Evolutionary conservation across 2,888 invertebrate genomes (phyloP).

Genomic region (Axea sp.): DNA sequence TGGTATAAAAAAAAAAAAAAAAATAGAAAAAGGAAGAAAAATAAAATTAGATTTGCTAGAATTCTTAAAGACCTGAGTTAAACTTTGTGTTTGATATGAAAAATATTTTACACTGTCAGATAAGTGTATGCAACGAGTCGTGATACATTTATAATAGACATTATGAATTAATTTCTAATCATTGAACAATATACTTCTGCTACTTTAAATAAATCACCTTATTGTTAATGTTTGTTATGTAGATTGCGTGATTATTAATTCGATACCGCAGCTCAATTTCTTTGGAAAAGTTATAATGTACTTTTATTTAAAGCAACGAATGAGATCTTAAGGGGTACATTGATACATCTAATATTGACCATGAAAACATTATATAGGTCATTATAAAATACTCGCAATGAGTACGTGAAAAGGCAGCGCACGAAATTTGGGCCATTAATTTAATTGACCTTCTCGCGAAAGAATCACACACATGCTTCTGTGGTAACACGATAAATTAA

Average conservation of each 20-base stretch:
- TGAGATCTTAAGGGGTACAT: constrained; percentile 5
- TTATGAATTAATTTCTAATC: constrained; percentile 12
- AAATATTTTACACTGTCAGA: background rate
- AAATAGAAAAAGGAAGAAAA: no score
- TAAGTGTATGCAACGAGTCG: no score
- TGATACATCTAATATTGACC: background rate
- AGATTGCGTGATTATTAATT: constrained; percentile 14
- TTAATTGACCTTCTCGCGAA: constrained; percentile 15
- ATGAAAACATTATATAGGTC: constrained; percentile 4
- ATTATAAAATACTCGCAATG: no score
- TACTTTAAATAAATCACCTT: constrained; percentile 13
- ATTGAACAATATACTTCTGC: constrained; percentile 1
- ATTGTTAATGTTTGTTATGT: constrained; percentile 3
- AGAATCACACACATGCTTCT: background rate
- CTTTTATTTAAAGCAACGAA: background rate
- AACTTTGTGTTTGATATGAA: background rate
- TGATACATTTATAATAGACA: background rate
- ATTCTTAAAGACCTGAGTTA: no score
- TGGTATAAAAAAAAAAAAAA: no score
- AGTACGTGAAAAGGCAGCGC: background rate
- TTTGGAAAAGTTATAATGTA: constrained; percentile 3
- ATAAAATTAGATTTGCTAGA: no score
- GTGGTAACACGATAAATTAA: background rate
- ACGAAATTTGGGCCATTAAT: constrained; percentile 20
- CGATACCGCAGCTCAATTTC: background rate